A percentile compares a stretch with the other conserved stretches of the same genome.
phyloP scores from a whole-genome alignment of 2,113 vertebrate genomes.

The Gadus chalcogrammus region DNA sequence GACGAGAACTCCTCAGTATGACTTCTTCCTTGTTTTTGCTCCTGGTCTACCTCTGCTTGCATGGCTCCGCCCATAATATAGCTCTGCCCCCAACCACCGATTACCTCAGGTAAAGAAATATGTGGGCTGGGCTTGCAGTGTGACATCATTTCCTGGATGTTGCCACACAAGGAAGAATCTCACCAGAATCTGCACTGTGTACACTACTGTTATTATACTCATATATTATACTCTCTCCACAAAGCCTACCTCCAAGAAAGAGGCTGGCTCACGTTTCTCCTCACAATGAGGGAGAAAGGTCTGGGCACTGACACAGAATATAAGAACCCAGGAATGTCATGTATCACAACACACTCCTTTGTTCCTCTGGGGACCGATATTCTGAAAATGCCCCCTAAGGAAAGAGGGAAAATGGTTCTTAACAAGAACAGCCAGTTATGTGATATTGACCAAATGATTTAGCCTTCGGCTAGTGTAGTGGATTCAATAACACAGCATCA shows the following conservation, averaged over 20 bases:
- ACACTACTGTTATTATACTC: background rate
- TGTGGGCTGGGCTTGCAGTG: background rate
- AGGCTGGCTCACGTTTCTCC: conserved; percentile 23
- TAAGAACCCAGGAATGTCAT: conserved; percentile 35
- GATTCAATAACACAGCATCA: too few relatives aligned
- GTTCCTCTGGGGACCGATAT: conserved; percentile 22
- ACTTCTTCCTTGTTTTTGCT: conserved; percentile 68
- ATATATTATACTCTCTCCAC: background rate
- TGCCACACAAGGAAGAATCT: conserved; percentile 20
- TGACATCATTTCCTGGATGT: conserved; percentile 75
- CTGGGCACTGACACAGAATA: conserved; percentile 10
- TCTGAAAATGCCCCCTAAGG: conserved; percentile 1
- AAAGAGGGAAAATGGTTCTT: conserved; percentile 1
- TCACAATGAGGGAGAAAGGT: conserved; percentile 12
- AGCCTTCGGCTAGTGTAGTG: background rate
- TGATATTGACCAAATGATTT: conserved; percentile 33
- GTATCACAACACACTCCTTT: conserved; percentile 39
- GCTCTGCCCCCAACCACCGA: conserved; percentile 75
- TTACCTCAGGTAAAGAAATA: conserved; percentile 66
- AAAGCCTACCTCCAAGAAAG: conserved; percentile 5
- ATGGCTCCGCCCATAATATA: too few relatives aligned
- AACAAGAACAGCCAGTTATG: conserved; percentile 44
- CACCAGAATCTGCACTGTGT: background rate
- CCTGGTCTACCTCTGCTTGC: conserved; percentile 38
- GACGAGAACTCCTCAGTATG: conserved; percentile 44